Percentiles rank a stretch among this genome's conserved stretches.
Evolutionary conservation across 1,140 invertebrate species (phyloP).

Genomic region (Camponotus floridanus): DNA sequence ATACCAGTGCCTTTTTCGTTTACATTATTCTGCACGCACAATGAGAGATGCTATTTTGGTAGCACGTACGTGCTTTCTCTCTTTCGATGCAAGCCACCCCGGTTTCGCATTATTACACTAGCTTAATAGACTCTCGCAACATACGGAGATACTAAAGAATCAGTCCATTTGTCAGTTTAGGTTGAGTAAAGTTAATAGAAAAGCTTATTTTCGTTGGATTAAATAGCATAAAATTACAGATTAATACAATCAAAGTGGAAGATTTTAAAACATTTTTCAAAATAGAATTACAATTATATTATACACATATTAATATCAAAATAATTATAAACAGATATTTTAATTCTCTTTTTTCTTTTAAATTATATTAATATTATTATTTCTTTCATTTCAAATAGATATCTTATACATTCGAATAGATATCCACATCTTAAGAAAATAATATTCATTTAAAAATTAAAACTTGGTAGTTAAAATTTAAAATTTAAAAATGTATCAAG

Average conservation of each 20-base stretch:
- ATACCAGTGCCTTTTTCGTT: conserved; percentile 38
- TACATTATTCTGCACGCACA: conserved; percentile 58
- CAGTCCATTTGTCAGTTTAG: background rate
- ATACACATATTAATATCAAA: background rate
- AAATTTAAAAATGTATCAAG: too few species aligned
- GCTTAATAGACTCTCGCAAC: conserved; percentile 17
- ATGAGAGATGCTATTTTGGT: conserved; percentile 53
- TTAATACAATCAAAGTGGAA: background rate
- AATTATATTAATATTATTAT: background rate
- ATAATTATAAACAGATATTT: background rate
- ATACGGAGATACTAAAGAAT: conserved; percentile 20
- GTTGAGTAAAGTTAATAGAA: background rate
- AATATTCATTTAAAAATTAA: too few species aligned
- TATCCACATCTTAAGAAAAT: background rate
- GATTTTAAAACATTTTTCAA: background rate
- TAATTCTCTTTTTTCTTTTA: background rate
- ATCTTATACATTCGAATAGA: background rate
- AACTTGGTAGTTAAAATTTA: too few species aligned
- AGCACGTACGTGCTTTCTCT: conserved; percentile 13
- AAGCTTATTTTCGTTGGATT: background rate
- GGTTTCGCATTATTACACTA: background rate
- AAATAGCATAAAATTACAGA: background rate
- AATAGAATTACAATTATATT: conserved; percentile 2
- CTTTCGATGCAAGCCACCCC: background rate
- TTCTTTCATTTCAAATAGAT: background rate